Evolutionary conservation across 1,140 invertebrate genomes (phyloP), one percentile per base, ranked within the genome.

Genomic region (Hyphantria cunea): DNA sequence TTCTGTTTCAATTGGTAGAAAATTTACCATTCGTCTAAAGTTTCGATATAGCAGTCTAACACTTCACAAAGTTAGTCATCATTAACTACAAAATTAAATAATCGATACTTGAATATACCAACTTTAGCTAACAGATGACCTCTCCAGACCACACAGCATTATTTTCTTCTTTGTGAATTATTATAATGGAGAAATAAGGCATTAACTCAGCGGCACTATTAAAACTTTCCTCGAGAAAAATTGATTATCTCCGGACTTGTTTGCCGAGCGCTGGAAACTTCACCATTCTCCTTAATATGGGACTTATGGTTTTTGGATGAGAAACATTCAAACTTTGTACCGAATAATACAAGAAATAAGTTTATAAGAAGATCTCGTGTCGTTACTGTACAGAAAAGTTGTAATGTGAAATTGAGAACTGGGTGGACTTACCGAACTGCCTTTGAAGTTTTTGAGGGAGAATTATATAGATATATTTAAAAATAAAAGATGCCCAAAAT

Each of bases 141-240:
- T 10, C 8, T 37, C 34, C 34, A 37, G 34, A 37, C 2, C 34
- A 37, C 34, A 37, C 34, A 37, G 34, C 7, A 37, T 37, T 11
- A 37, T 37, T 37, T 3, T 25, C 34, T 37, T 37, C 34, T 37
- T 11, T 37, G 8, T 37, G 34, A 44, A 44, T 14, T 11, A 12
- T 14, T 13, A 44, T 44, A 44, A 44, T 14, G n/a, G 41, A 13
- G 12, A 13, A 32, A 55, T 33, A 13, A 41, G 31, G 33, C 12
- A 45, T 55, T 55, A 45, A 55, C 39, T 44, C 39, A 34, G 53
- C 6, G 14, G 11, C 50, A 55, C 53, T 55, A 45, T 55, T 55
- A 55, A 55, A 55, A 55, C 41, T 55, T 54, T 55, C 33, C 10
- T 13, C 53, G 41, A 45, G 39, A 45, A 55, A 55, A 55, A 44